Percentiles rank a stretch among this genome's conserved stretches.
These are phyloP conservation scores for Loris lydekkerianus DNA, from an alignment of 2,797 vertebrate genomes.

Conservation along the genomic window DNA sequence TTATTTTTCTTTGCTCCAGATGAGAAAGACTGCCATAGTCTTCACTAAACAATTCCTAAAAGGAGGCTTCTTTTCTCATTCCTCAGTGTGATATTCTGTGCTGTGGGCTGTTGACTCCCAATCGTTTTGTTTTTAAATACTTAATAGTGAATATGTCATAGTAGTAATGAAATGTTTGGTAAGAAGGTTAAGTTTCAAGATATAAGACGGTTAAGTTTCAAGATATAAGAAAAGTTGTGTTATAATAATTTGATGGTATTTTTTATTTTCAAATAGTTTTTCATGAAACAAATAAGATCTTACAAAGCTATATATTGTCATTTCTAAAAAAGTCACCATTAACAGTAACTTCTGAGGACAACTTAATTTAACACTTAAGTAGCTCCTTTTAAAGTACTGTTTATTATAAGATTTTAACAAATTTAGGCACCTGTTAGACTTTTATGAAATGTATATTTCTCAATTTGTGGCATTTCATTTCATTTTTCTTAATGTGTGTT, in stretches of 20 bases:
- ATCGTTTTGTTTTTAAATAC: not conserved
- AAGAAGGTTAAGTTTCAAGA: not conserved
- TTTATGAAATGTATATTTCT: constrained; percentile 36
- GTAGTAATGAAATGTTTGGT: not conserved
- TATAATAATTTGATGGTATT: not conserved
- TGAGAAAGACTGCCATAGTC: not conserved
- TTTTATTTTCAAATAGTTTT: constrained; percentile 19
- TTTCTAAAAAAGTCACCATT: not conserved
- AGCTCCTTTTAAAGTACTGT: not conserved
- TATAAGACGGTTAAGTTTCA: not conserved
- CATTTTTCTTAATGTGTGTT: not conserved
- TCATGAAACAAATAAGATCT: constrained; percentile 33
- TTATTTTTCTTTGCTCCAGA: not conserved
- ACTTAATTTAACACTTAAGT: not conserved
- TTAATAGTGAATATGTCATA: not conserved
- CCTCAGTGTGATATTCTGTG: not conserved
- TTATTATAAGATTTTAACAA: not conserved
- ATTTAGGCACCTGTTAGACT: not conserved
- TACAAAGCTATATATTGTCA: not conserved
- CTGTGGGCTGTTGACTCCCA: not conserved
- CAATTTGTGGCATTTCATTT: not conserved
- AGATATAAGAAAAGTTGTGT: not conserved
- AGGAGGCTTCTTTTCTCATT: not conserved
- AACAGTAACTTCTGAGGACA: not conserved
- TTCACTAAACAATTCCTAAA: not conserved